Evolutionary conservation across 1,140 invertebrate species (phyloP), one percentile per base, ranked within the genome.

Genomic region (Lethocerus indicus): DNA sequence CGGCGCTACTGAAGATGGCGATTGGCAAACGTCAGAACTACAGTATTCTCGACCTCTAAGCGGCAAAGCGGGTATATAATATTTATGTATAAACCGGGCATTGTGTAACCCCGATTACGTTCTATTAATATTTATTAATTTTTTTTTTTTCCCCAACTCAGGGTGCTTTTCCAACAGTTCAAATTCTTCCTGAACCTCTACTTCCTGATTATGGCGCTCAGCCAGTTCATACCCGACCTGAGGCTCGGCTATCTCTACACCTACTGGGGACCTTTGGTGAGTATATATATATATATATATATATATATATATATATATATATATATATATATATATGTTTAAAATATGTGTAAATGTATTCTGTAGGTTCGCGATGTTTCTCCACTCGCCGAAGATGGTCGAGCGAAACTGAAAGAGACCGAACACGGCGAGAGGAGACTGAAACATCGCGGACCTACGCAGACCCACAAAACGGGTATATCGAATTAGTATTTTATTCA

Each of bases 151-250:
- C 62, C 51, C 56, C 52, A 52, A 55, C 71, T 71, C 25, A 59
- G 85, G 83, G 83, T 87, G 37, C 71, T 99, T 39, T 98, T 85
- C 71, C 89, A 98, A 68, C 96, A 99, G 67, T 99, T 99, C 67
- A 91, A 93, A 61, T 96, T 98, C 67, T 99, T 99, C 66, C 72
- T 99, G 40, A 99, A 99, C 70, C 65, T 99, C 9, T 98, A 98
- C 61, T 99, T 99, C 68, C 70, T 99, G 37, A 71, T 98, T 35
- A 98, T 99, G 94, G 94, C 96, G 2, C 75, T 84, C 21, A 92
- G 89, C 60, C 96, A 99, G 64, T 98, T 99, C 64, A 88, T 98
- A 63, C 90, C 91, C 26, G 88, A 89, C 57, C 83, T 98, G 53
- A 74, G 87, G 59, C 94, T 98, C 64, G 94, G 95, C 6, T 95